These are phyloP conservation scores for Triops cancriformis DNA, from an alignment of 1,140 invertebrate species.

Conservation along the genomic window DNA sequence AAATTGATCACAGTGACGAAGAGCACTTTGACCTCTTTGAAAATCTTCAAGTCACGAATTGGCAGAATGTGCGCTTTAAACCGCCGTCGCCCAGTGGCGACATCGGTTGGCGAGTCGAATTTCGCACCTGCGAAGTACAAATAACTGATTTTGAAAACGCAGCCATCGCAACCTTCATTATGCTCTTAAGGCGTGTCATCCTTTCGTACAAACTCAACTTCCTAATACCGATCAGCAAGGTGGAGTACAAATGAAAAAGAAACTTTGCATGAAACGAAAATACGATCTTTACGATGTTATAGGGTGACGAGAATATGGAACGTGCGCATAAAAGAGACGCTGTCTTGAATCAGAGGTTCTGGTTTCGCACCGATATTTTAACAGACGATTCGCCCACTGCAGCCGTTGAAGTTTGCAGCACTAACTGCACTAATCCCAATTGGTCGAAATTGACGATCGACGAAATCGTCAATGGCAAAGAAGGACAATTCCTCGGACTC, in stretches of 20 bases:
- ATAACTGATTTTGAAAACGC: conserved; percentile 99
- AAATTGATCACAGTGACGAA: conserved; percentile 86
- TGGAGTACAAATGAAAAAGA: no score
- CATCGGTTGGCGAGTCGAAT: conserved; percentile 99
- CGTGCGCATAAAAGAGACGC: conserved; percentile 86
- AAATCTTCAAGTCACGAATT: conserved; percentile 99
- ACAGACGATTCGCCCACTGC: background rate
- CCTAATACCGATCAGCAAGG: conserved; percentile 95
- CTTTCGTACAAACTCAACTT: conserved; percentile 93
- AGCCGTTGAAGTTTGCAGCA: conserved; percentile 24
- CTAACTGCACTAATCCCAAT: conserved; percentile 35
- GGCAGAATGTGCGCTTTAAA: conserved; percentile 99
- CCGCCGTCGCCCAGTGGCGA: conserved; percentile 87
- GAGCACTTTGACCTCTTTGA: conserved; percentile 98
- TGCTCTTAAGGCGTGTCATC: conserved; percentile 91
- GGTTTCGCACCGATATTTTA: conserved; percentile 75
- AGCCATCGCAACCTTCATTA: conserved; percentile 96
- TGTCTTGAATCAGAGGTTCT: conserved; percentile 70
- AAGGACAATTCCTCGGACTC: conserved; percentile 84
- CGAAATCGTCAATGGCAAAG: conserved; percentile 97
- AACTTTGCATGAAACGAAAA: no score
- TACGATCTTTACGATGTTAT: no score
- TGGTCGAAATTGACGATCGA: conserved; percentile 75
- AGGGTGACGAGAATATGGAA: conserved; percentile 97
- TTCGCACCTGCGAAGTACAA: conserved; percentile 96